Percentiles rank a stretch among this genome's conserved stretches.
Evolutionary conservation across 1,140 invertebrate species (phyloP).

Genomic region (Bicyclus anynana): DNA sequence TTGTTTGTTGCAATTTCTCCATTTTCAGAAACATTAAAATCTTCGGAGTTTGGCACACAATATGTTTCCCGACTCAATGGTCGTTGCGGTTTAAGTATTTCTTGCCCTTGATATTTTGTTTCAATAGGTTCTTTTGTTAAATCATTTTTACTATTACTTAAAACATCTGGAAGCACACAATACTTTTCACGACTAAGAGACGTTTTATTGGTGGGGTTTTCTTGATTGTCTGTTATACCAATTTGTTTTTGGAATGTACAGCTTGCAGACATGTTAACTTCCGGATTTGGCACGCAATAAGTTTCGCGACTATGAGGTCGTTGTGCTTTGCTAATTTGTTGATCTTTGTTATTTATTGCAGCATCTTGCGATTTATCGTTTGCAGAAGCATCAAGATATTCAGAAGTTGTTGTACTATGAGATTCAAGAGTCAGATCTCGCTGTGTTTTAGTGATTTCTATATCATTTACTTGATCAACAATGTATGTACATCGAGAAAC

Average conservation of each 20-base stretch:
- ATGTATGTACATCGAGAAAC: neutral
- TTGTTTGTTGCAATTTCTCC: neutral
- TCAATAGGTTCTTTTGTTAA: neutral
- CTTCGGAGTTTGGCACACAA: neutral
- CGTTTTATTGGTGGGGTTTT: no score
- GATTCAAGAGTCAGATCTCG: no score
- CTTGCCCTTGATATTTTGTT: neutral
- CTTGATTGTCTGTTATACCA: neutral
- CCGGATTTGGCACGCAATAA: slow-evolving; percentile 5
- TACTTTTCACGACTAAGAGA: no score
- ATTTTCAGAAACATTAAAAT: neutral
- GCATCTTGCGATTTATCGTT: neutral
- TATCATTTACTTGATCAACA: neutral
- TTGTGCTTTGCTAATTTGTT: neutral
- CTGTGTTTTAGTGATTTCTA: neutral
- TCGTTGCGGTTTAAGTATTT: neutral
- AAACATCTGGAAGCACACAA: no score
- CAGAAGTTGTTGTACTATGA: no score
- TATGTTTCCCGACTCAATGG: slow-evolving; percentile 14
- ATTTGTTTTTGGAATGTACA: neutral
- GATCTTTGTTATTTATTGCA: neutral
- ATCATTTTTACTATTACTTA: no score
- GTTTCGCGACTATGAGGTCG: slow-evolving; percentile 10
- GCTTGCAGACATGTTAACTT: neutral
- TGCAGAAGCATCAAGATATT: neutral